Evolutionary conservation across 2,797 vertebrate species (phyloP).

Genomic region (Gambelia wislizenii): DNA sequence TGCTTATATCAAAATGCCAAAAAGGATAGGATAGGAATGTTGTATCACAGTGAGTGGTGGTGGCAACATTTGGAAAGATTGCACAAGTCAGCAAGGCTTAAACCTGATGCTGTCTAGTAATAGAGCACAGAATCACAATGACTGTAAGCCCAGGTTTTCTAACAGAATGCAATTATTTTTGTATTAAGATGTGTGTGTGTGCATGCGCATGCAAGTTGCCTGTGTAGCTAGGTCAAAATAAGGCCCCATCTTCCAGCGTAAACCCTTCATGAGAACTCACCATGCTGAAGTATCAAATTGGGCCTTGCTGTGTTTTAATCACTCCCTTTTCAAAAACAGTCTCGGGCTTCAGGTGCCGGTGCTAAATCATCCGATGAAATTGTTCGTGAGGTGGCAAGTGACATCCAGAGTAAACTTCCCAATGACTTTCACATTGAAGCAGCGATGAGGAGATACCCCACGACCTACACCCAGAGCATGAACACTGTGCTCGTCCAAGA

Average conservation of each 20-base stretch:
- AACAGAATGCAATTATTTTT: background rate
- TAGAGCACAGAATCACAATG: background rate
- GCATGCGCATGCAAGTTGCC: too few relatives aligned
- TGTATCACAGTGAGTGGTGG: background rate
- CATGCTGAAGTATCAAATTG: background rate
- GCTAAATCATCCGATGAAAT: conserved; percentile 87
- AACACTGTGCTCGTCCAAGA: conserved; percentile 93
- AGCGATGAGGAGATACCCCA: conserved; percentile 86
- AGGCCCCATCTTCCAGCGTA: background rate
- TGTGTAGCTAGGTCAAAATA: background rate
- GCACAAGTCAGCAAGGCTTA: background rate
- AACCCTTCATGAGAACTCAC: background rate
- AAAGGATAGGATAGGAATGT: background rate
- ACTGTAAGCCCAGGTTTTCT: background rate
- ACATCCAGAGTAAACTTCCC: conserved; percentile 89
- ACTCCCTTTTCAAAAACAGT: conserved; percentile 70
- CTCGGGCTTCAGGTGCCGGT: conserved; percentile 82
- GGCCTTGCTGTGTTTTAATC: background rate
- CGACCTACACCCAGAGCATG: conserved; percentile 90
- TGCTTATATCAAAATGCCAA: background rate
- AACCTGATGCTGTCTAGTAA: background rate
- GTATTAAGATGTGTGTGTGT: too few relatives aligned
- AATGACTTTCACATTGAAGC: conserved; percentile 85
- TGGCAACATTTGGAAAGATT: background rate
- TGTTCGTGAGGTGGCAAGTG: conserved; percentile 88